These are phyloP conservation scores for Elaphurus davidianus DNA, from an alignment of 2,113 vertebrate genomes.

Conservation along the genomic window DNA sequence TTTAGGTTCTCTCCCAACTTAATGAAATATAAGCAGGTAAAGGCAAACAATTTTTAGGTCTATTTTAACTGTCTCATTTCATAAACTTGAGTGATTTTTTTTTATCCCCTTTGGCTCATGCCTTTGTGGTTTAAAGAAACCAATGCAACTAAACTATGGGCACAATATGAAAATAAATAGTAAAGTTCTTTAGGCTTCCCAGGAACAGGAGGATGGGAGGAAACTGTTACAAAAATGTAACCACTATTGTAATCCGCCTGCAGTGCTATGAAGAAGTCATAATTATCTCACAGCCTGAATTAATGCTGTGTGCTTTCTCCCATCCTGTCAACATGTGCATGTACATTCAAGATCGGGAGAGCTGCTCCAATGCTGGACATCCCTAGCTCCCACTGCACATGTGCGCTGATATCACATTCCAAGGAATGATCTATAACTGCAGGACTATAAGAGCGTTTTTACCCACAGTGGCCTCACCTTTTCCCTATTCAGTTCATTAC, in stretches of 20 bases:
- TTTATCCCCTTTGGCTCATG: neutral
- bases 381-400: neutral
- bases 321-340: slow-evolving; percentile 44
- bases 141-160: slow-evolving; percentile 47
- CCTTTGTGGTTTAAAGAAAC: slow-evolving; percentile 42
- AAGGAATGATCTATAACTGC: neutral
- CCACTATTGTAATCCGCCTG: slow-evolving; percentile 71
- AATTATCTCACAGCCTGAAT: slow-evolving; percentile 73
- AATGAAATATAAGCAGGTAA: slow-evolving; percentile 48
- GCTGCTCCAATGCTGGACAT: neutral
- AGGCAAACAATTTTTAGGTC: slow-evolving; percentile 9
- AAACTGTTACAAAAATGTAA: slow-evolving; percentile 69
- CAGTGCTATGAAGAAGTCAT: slow-evolving; percentile 75
- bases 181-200: slow-evolving; percentile 65
- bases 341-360: neutral
- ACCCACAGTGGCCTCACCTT: neutral
- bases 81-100: slow-evolving; percentile 14
- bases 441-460: neutral
- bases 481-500: neutral
- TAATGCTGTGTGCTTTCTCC: slow-evolving; percentile 61
- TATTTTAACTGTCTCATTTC: slow-evolving; percentile 27
- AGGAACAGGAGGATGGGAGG: slow-evolving; percentile 70
- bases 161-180: slow-evolving; percentile 65
- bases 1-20: neutral
- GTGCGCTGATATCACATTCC: neutral